Evolutionary conservation across 2,888 invertebrate genomes (phyloP).

Genomic region (Eremobia ochroleuca): DNA sequence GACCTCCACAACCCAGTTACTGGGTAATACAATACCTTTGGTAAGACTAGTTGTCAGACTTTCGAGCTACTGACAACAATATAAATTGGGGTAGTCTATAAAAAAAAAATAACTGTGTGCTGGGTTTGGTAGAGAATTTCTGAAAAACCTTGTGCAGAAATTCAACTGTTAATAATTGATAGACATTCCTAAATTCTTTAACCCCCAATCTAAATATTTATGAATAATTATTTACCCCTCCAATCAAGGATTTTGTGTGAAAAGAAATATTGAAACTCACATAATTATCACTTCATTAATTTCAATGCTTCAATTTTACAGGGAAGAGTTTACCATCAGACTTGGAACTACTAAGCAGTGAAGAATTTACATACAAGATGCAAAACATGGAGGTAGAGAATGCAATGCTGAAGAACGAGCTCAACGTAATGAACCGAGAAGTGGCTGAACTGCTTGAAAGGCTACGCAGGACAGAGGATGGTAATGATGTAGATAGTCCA

Average conservation of each 20-base stretch:
- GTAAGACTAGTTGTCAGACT: too few relatives aligned
- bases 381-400: constrained; percentile 87
- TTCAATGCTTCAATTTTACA: constrained; percentile 62
- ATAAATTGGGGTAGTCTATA: neutral
- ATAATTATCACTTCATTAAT: neutral
- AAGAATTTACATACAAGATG: constrained; percentile 76
- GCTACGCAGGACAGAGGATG: constrained; percentile 82
- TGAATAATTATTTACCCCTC: neutral
- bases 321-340: constrained; percentile 83
- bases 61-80: too few relatives aligned
- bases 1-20: too few relatives aligned
- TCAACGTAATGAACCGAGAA: constrained; percentile 85
- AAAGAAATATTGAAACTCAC: neutral
- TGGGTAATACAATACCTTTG: too few relatives aligned
- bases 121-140: neutral
- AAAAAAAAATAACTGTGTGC: neutral
- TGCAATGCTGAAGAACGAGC: constrained; percentile 87
- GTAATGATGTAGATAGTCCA: constrained; percentile 78
- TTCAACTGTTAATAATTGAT: neutral
- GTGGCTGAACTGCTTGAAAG: constrained; percentile 80
- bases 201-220: neutral
- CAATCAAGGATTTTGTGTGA: neutral
- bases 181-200: neutral
- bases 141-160: neutral
- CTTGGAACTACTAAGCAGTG: constrained; percentile 73